A percentile compares a stretch with the other conserved stretches of the same genome.
Conservation (phyloP, 2,888 invertebrate genomes). For the Tetramorium bicarinatum region DNA sequence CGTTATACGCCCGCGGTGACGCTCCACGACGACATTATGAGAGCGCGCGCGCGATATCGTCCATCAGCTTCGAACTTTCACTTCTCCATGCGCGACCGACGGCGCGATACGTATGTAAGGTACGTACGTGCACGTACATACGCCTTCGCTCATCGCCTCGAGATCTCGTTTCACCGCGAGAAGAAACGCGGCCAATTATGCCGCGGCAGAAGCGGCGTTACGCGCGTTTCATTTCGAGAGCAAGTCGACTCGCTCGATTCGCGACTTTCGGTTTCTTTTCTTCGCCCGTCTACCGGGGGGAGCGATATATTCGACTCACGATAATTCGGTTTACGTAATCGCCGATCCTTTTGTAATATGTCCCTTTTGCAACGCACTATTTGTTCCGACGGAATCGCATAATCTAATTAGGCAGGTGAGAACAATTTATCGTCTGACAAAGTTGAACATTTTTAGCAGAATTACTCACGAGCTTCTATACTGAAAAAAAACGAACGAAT, state of each 20-base stretch:
- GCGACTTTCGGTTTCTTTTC: conserved; percentile 21
- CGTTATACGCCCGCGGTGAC: conserved; percentile 63
- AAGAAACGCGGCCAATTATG: conserved; percentile 52
- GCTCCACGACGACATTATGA: conserved; percentile 69
- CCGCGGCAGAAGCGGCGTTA: conserved; percentile 31
- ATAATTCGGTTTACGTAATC: not conserved
- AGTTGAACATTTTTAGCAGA: not conserved
- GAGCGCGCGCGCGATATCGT: conserved; percentile 75
- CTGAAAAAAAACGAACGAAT: too few relatives aligned
- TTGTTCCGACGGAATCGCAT: not conserved
- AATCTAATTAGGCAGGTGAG: not conserved
- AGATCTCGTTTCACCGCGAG: conserved; percentile 50
- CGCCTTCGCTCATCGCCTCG: conserved; percentile 19
- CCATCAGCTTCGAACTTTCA: conserved; percentile 81
- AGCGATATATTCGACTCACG: not conserved
- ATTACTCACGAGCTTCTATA: not conserved
- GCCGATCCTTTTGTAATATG: not conserved
- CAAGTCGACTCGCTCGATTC: conserved; percentile 30
- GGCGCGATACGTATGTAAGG: conserved; percentile 65
- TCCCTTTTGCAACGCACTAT: not conserved
- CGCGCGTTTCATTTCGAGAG: conserved; percentile 33
- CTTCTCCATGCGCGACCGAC: conserved; percentile 79
- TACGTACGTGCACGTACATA: not conserved
- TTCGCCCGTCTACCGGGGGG: not conserved
- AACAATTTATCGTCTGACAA: not conserved